Conservation (phyloP, 2,797 vertebrate species). For the Mallotus villosus region DNA sequence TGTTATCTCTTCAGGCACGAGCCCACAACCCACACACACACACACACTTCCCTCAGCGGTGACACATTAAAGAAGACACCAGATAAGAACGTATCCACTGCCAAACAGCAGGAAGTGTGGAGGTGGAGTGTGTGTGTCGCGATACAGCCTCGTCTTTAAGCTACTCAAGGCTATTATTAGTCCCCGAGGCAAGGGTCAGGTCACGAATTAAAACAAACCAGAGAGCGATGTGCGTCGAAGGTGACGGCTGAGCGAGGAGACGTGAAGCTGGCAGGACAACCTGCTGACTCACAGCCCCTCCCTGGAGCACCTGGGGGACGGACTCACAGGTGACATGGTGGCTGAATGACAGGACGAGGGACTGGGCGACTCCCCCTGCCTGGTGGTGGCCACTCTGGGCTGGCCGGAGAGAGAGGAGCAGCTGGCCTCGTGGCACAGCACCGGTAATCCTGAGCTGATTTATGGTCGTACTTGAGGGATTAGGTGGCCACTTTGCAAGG, state of each 20-base stretch:
- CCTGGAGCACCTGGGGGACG: neutral
- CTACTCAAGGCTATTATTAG: neutral
- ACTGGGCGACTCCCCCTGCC: neutral
- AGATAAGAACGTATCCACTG: neutral
- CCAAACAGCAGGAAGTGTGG: neutral
- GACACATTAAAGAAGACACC: neutral
- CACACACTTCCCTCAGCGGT: neutral
- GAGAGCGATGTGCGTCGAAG: neutral
- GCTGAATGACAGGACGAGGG: neutral
- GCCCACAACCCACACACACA: conserved; percentile 1
- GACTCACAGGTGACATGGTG: neutral
- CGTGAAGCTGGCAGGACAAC: neutral
- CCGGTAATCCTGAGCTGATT: conserved; percentile 17
- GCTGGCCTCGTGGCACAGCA: conserved; percentile 12
- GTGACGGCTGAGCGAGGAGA: neutral
- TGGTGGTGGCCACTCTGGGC: neutral
- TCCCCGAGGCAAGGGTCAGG: neutral
- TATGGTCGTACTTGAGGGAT: conserved; percentile 23
- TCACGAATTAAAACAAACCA: neutral
- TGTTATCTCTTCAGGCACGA: neutral
- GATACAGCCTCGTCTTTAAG: neutral
- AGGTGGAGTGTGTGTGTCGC: neutral
- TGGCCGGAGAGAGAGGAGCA: neutral
- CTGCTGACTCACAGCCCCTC: neutral
- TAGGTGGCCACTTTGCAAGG: conserved; percentile 21